phyloP scores from a whole-genome alignment of 2,797 vertebrate species.

The Pseudochirops cupreus region DNA sequence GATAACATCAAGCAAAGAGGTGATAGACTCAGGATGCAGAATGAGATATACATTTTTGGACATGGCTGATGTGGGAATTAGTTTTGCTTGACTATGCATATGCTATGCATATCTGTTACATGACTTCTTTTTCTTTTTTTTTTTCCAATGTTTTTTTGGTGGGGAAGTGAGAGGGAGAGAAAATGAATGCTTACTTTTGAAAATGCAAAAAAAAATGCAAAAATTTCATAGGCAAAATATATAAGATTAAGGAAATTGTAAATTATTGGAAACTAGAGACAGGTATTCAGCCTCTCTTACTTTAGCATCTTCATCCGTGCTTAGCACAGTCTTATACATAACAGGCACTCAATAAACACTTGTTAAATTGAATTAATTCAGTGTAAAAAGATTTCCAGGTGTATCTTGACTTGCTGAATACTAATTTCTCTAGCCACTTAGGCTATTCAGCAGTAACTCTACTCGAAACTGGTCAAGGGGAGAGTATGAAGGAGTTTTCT shows the following conservation, averaged over 20 bases:
- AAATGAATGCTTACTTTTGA: neutral
- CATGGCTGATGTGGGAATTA: neutral
- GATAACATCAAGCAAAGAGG: neutral
- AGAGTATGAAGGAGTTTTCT: fast-evolving
- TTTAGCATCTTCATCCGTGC: neutral
- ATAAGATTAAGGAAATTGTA: neutral
- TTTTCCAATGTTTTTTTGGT: neutral
- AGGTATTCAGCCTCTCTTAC: neutral
- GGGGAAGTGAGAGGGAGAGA: neutral
- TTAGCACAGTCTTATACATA: neutral
- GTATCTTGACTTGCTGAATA: neutral
- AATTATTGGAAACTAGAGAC: neutral
- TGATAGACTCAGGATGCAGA: neutral
- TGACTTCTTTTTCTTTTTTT: neutral
- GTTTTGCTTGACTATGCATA: neutral
- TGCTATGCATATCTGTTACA: neutral
- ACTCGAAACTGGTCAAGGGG: neutral
- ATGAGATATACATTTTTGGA: neutral
- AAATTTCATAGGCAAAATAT: neutral
- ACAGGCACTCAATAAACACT: neutral
- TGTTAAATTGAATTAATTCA: neutral
- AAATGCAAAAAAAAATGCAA: neutral
- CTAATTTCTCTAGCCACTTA: neutral
- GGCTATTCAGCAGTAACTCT: neutral
- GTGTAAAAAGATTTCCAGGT: neutral